Evolutionary conservation across 2,888 invertebrate genomes (phyloP), one percentile per base, ranked within the genome.

Genomic region (Galerucella pusilla): DNA sequence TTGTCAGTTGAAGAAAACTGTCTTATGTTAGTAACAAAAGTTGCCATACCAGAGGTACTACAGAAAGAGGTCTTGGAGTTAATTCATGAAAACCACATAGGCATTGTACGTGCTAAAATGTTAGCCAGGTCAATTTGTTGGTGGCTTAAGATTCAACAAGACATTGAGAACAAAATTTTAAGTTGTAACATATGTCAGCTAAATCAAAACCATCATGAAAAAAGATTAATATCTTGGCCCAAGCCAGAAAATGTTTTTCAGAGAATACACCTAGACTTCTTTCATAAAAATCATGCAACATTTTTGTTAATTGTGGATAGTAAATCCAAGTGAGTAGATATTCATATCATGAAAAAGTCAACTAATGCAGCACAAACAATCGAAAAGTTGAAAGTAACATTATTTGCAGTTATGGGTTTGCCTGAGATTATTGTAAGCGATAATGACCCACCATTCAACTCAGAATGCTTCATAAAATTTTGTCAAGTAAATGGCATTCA

Each of bases 281-380:
- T 69, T 64, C n/a, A 70, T 59, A 42, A 52, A n/a, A 28, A 60
- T 12, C 11, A 49, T 59, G 9, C 4, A 20, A 35, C n/a, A 20
- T 69, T 73, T 28, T 64, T 74, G 20, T 11, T 74, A 63, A 70
- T 74, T 52, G 69, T 70, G n/a, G 70, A 74, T 25, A 70, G 61
- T 60, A 72, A 66, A 42, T 57, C 57, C 11, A 46, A 28, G 28
- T 28, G 28, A 2, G 4, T 28, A 28, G 2, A 28, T 28, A 28
- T 28, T 28, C 28, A 28, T 28, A 28, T 28, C 4, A 28, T 28
- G 28, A 28, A 28, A 1, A 28, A 28, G 28, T 28, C 28, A 28
- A 28, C 28, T 28, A 28, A 3, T 28, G 4, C 2, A 28, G 28
- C 4, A 3, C 28, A 4, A 20, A 20, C 20, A 20, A 20, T 20